Evolutionary conservation across 2,797 vertebrate genomes (phyloP).

Genomic region (Numenius phaeopus): DNA sequence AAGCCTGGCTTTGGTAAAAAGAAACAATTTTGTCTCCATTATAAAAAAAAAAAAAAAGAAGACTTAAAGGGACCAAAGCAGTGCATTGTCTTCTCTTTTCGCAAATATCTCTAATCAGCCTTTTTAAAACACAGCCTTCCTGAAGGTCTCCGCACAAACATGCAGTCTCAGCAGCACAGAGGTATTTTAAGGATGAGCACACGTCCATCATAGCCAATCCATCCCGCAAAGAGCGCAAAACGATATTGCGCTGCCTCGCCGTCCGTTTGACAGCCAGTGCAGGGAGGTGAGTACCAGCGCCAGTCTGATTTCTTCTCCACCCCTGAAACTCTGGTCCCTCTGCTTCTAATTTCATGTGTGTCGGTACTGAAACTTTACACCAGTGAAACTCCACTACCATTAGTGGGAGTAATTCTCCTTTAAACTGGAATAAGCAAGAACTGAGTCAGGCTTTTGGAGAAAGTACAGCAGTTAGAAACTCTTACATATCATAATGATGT

Average conservation of each 20-base stretch:
- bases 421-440: neutral
- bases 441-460: neutral
- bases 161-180: neutral
- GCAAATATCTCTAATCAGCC: neutral
- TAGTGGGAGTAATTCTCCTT: neutral
- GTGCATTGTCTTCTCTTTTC: neutral
- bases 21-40: neutral
- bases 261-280: neutral
- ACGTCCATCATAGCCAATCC: fast-evolving
- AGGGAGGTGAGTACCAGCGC: neutral
- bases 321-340: neutral
- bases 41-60: neutral
- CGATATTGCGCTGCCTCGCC: fast-evolving
- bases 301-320: neutral
- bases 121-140: neutral
- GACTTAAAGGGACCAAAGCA: neutral
- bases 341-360: neutral
- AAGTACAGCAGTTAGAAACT: neutral
- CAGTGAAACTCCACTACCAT: neutral
- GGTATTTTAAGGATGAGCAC: neutral
- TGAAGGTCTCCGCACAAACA: neutral
- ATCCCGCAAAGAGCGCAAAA: neutral
- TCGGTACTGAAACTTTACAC: neutral
- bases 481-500: neutral
- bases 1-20: neutral